Conservation (phyloP, 2,113 vertebrate species). For the Promerops cafer region DNA sequence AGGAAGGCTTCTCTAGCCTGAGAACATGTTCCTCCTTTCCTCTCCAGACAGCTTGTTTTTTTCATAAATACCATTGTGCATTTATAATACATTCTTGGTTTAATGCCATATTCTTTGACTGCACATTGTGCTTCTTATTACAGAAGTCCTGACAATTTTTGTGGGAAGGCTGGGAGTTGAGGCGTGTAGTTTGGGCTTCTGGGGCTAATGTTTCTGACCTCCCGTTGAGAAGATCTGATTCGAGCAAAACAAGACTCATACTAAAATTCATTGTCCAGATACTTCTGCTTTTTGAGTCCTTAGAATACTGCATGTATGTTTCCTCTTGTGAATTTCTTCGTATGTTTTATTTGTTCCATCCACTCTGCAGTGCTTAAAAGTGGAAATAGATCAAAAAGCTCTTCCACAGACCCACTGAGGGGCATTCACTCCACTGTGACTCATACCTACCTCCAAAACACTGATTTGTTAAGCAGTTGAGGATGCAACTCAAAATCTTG, state of each 20-base stretch:
- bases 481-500: background rate
- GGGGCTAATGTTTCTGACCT: background rate
- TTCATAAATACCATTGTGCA: background rate
- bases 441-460: background rate
- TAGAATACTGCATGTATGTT: background rate
- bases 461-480: background rate
- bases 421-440: background rate
- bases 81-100: background rate
- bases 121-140: background rate
- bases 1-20: background rate
- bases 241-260: background rate
- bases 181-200: background rate
- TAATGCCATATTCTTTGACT: background rate
- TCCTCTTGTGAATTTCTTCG: background rate
- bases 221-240: background rate
- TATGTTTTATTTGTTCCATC: background rate
- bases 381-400: background rate
- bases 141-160: background rate
- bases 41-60: background rate
- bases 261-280: background rate
- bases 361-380: background rate
- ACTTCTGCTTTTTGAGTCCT: background rate
- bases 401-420: background rate
- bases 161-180: background rate
- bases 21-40: background rate